Percentiles rank a stretch among this genome's conserved stretches.
phyloP scores from a whole-genome alignment of 1,140 invertebrate species.

The fruit fly (Drosophila melanogaster) region Release_6_plus_ISO1_MT NT_037436.4:306001-306500 shows the following conservation, averaged over 20 bases:
- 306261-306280: conserved; percentile 71
- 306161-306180: conserved; percentile 74
- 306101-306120: conserved; percentile 71
- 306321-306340: conserved; percentile 59
- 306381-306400: conserved; percentile 99
- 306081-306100: conserved; percentile 65
- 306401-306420: conserved; percentile 98
- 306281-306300: conserved; percentile 75
- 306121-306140: conserved; percentile 66
- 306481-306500: conserved; percentile 96
- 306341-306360: conserved; percentile 85
- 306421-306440: conserved; percentile 95
- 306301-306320: conserved; percentile 37
- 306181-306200: conserved; percentile 72
- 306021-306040: conserved; percentile 60
- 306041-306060: conserved; percentile 31
- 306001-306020: conserved; percentile 55
- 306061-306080: conserved; percentile 58
- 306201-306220: conserved; percentile 41
- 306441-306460: conserved; percentile 97
- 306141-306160: conserved; percentile 67
- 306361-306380: conserved; percentile 98
- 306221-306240: conserved; percentile 39
- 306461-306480: conserved; percentile 97
- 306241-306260: conserved; percentile 59